phyloP scores from a whole-genome alignment of 2,113 vertebrate species.

The Platichthys stellatus region DNA sequence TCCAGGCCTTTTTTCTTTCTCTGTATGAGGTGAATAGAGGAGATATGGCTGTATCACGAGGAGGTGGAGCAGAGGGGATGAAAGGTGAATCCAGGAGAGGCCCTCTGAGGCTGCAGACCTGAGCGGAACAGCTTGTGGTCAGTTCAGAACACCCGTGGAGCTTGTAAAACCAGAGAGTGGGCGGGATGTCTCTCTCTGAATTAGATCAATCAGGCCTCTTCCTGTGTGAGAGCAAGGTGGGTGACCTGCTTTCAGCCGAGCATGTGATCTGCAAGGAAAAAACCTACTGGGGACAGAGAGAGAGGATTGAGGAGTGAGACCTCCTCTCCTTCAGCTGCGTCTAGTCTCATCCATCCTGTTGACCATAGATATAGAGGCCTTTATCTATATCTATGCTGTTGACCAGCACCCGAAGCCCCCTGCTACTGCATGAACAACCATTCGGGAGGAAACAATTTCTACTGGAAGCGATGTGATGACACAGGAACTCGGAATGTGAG shows the following conservation, averaged over 20 bases:
- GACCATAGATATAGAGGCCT: too few relatives aligned
- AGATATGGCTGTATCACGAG: too few relatives aligned
- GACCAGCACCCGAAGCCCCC: neutral
- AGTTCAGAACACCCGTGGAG: neutral
- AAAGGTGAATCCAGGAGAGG: constrained; percentile 1
- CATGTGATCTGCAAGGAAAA: constrained; percentile 17
- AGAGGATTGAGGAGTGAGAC: neutral
- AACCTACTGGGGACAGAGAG: too few relatives aligned
- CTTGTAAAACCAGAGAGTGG: neutral
- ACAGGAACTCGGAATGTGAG: neutral
- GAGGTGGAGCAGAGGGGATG: too few relatives aligned
- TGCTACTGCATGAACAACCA: neutral
- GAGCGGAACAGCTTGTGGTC: neutral
- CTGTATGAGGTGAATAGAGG: too few relatives aligned
- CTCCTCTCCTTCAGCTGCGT: neutral
- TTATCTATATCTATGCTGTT: too few relatives aligned
- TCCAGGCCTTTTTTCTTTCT: too few relatives aligned
- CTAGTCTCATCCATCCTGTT: neutral
- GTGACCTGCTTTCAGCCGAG: constrained; percentile 8
- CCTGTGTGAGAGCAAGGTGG: neutral
- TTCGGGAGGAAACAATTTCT: neutral
- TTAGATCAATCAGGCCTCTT: neutral
- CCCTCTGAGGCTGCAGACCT: neutral
- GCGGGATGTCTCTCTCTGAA: neutral
- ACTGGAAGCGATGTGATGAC: neutral